A percentile compares a stretch with the other conserved stretches of the same genome.
phyloP scores from a whole-genome alignment of 2,797 vertebrate genomes.

The Hirundo rustica region DNA sequence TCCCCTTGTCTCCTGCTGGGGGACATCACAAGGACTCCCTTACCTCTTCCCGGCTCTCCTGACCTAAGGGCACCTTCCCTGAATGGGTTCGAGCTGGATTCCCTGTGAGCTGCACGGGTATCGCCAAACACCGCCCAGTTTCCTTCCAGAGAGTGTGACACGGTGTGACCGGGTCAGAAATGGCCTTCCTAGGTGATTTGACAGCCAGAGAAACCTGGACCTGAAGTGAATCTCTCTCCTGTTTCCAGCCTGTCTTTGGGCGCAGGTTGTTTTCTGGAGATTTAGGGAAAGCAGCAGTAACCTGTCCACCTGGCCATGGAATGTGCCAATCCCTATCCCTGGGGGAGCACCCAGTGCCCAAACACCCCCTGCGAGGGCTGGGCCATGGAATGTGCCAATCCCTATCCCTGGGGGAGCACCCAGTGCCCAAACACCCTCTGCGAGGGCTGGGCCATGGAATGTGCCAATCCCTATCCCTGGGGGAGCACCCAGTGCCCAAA shows the following conservation, averaged over 20 bases:
- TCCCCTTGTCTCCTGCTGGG: background rate
- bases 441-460: too few species aligned
- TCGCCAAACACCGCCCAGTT: accelerated
- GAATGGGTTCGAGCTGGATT: background rate
- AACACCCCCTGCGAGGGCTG: too few species aligned
- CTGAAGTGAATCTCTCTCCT: accelerated
- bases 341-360: too few species aligned
- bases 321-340: too few species aligned
- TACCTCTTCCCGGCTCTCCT: background rate
- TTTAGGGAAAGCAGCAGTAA: background rate
- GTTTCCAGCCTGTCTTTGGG: background rate
- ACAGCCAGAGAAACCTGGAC: background rate
- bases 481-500: too few species aligned
- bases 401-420: too few species aligned
- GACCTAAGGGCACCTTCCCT: accelerated
- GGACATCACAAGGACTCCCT: background rate
- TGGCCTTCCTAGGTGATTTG: background rate
- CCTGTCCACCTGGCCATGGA: too few species aligned
- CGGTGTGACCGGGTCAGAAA: background rate
- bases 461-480: too few species aligned
- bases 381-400: too few species aligned
- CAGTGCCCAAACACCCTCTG: too few species aligned
- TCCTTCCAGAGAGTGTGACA: background rate
- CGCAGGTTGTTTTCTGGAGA: background rate
- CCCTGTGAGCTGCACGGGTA: too few species aligned